These are phyloP conservation scores for Holotrichia oblita DNA, from an alignment of 1,140 invertebrate species.

Conservation along the genomic window DNA sequence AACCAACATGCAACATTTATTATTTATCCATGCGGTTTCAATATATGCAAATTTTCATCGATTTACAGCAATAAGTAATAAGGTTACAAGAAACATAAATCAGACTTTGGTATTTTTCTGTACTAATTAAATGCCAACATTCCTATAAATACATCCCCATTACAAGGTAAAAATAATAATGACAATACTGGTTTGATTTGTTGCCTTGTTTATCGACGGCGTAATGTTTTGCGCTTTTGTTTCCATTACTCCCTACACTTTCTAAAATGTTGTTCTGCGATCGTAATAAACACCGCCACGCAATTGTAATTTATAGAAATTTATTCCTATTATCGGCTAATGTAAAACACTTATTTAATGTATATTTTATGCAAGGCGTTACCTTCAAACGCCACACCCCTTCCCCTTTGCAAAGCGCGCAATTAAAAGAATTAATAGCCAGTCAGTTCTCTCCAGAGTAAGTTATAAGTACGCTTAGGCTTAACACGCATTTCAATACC, in stretches of 20 bases:
- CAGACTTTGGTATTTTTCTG: slow-evolving; percentile 2
- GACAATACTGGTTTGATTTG: slow-evolving; percentile 23
- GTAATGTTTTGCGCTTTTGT: slow-evolving; percentile 3
- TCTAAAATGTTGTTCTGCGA: slow-evolving; percentile 1
- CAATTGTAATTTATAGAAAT: slow-evolving; percentile 32
- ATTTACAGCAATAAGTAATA: slow-evolving; percentile 16
- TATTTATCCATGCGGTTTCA: not conserved
- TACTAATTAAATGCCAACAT: slow-evolving; percentile 17
- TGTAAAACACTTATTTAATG: slow-evolving; percentile 32
- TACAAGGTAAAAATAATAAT: slow-evolving; percentile 26
- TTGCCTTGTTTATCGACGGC: slow-evolving; percentile 16
- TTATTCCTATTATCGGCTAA: slow-evolving; percentile 29
- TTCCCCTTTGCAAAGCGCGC: not conserved
- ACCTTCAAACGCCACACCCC: slow-evolving; percentile 31
- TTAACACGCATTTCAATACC: not conserved
- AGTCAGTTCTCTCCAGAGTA: slow-evolving; percentile 19
- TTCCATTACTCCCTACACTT: slow-evolving; percentile 3
- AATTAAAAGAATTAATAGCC: slow-evolving; percentile 37
- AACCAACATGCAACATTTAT: not conserved
- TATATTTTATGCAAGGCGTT: slow-evolving; percentile 24
- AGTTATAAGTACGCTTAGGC: not conserved
- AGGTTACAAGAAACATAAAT: not conserved
- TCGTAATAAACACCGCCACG: not conserved
- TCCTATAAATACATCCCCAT: slow-evolving; percentile 28
- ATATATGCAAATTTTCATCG: slow-evolving; percentile 11